Evolutionary conservation across 2,888 invertebrate species (phyloP), one percentile per base, ranked within the genome.

Genomic region (Thecophora atra): DNA sequence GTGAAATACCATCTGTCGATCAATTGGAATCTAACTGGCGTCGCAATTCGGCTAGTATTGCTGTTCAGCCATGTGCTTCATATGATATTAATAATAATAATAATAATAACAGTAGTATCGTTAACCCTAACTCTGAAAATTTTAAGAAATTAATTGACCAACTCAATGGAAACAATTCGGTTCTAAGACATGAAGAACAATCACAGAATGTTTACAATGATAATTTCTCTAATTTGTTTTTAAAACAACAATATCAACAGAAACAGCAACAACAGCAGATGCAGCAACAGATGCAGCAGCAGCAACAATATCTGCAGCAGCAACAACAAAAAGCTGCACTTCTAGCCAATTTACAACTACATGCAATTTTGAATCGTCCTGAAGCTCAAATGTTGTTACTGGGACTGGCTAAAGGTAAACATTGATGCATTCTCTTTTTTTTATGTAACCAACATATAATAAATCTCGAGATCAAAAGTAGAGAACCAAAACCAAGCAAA

Each of bases 1-100:
- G 76, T 44, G 81, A 82, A 72, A 85, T 85, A 72, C 83, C 79
- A 6, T 83, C 82, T 24, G 85, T 85, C 7, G 82, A 85, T 7
- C 83, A 85, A 66, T 75, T 85, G 56, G 85, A 85, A 76, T 85
- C 85, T 47, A 84, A 83, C 75, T 85, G 84, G 84, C 82, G 81
- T 56, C 79, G 81, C 30, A 84, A 78, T 73, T 82, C 84, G 0
- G 69, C 80, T 2, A 37, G 47, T 44, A 58, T 42, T 37, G 76
- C 72, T 47, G 56, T 30, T 70, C 47, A 72, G 37, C 54, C 64
- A 51, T 63, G 47, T 60, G 37, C 24, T 21, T 17, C 47, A 6
- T 76, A 56, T 51, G 78, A 73, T 56, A 71, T 75, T 6, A 77
- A 76, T 15, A 78, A 69, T 30, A 79, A 75, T 21, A 76, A 73